A percentile compares a stretch with the other conserved stretches of the same genome.
These are phyloP conservation scores for Oncorhynchus nerka DNA, from an alignment of 2,113 vertebrate genomes.

Conservation along the genomic window DNA sequence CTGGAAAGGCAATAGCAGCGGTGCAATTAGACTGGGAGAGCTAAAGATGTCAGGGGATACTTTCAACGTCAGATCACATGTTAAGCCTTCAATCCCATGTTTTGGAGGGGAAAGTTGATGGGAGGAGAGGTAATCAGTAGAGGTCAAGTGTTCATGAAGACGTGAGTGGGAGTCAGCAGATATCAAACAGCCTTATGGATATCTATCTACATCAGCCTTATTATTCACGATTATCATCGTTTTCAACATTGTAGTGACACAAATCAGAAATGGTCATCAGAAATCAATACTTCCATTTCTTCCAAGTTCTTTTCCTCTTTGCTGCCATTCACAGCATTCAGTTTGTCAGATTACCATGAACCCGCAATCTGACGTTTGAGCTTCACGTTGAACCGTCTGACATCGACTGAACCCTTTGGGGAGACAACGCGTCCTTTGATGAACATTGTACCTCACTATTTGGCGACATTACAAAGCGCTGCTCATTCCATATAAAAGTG, in stretches of 20 bases:
- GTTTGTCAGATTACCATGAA: too few relatives aligned
- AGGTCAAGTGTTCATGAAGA: not conserved
- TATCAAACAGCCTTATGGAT: constrained; percentile 28
- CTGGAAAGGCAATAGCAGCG: constrained; percentile 84
- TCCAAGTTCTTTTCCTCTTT: too few relatives aligned
- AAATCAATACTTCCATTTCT: too few relatives aligned
- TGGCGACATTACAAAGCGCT: not conserved
- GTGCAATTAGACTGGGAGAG: constrained; percentile 90
- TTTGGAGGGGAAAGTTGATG: constrained; percentile 25
- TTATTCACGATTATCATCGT: not conserved
- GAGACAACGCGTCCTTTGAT: not conserved
- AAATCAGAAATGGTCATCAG: too few relatives aligned
- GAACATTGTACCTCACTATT: not conserved
- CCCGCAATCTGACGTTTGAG: too few relatives aligned
- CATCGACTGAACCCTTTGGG: too few relatives aligned
- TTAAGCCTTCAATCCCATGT: constrained; percentile 54
- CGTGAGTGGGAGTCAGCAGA: constrained; percentile 15
- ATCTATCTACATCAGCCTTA: not conserved
- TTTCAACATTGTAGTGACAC: too few relatives aligned
- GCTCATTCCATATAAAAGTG: not conserved
- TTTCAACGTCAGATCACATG: constrained; percentile 82
- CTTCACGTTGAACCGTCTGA: too few relatives aligned
- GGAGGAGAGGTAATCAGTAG: not conserved
- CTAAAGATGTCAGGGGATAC: constrained; percentile 85
- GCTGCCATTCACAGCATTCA: too few relatives aligned